These are phyloP conservation scores for Protobothrops mucrosquamatus DNA, from an alignment of 2,113 vertebrate species.

Conservation along the genomic window DNA sequence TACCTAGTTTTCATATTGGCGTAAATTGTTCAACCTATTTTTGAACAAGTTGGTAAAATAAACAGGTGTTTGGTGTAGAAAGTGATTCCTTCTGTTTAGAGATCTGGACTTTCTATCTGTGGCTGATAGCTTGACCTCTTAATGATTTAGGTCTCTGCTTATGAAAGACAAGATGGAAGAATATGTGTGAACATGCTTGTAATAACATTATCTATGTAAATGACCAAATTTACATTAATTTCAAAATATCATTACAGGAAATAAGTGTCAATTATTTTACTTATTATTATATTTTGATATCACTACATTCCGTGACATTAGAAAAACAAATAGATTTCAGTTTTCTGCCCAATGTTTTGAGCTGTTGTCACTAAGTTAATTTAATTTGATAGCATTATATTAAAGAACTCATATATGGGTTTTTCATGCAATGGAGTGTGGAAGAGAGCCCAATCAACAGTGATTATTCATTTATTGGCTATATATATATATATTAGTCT, in stretches of 20 bases:
- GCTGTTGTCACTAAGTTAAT: neutral
- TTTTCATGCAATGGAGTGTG: neutral
- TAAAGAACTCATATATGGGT: neutral
- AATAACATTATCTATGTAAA: neutral
- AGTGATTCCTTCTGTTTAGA: neutral
- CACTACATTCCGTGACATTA: neutral
- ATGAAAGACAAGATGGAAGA: neutral
- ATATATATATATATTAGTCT: neutral
- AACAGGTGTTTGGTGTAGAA: neutral
- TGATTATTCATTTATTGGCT: neutral
- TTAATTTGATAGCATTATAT: neutral
- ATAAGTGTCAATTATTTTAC: neutral
- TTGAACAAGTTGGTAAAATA: neutral
- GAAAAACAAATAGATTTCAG: neutral
- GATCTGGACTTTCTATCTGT: neutral
- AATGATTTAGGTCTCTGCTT: neutral
- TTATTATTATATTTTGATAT: neutral
- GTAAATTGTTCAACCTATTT: neutral
- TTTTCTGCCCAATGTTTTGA: neutral
- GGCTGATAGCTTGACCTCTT: neutral
- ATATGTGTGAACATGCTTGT: neutral
- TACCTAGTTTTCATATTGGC: neutral
- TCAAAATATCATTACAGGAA: neutral
- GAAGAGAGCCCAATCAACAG: neutral
- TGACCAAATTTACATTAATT: neutral